A percentile compares a stretch with the other conserved stretches of the same genome.
Evolutionary conservation across 1,140 invertebrate genomes (phyloP).

Genomic region (Drosophila ironensis): DNA sequence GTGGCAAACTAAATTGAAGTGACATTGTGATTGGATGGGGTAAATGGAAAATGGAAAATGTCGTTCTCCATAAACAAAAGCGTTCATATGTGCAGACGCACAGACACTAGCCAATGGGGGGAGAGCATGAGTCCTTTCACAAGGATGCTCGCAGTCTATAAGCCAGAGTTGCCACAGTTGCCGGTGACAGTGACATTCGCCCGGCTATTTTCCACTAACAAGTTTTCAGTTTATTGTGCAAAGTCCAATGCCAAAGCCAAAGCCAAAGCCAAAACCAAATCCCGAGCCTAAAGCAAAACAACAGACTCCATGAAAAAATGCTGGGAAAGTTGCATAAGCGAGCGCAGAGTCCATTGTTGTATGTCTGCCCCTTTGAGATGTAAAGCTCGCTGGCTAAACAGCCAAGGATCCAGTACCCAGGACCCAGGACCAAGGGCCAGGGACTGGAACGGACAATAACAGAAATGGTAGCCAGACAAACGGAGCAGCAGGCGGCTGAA

Average conservation of each 20-base stretch:
- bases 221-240: constrained; percentile 72
- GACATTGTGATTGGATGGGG: neutral
- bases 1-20: constrained; percentile 54
- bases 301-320: constrained; percentile 20
- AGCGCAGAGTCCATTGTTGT: constrained; percentile 66
- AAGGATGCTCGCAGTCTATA: constrained; percentile 36
- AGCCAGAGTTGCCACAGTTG: constrained; percentile 39
- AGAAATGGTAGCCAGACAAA: constrained; percentile 30
- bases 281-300: constrained; percentile 52
- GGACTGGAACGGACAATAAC: constrained; percentile 13
- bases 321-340: constrained; percentile 59
- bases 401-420: constrained; percentile 14
- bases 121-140: constrained; percentile 4
- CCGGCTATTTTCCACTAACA: constrained; percentile 45
- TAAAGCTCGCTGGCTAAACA: constrained; percentile 49
- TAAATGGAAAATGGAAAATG: constrained; percentile 18
- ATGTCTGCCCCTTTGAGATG: constrained; percentile 40
- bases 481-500: neutral
- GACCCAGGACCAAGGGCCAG: no score
- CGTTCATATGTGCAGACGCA: neutral
- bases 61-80: constrained; percentile 23
- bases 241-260: constrained; percentile 41
- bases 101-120: constrained; percentile 1
- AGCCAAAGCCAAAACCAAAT: constrained; percentile 54
- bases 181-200: constrained; percentile 54